phyloP scores from a whole-genome alignment of 2,888 invertebrate species.

The Tenthredo amoena region DNA sequence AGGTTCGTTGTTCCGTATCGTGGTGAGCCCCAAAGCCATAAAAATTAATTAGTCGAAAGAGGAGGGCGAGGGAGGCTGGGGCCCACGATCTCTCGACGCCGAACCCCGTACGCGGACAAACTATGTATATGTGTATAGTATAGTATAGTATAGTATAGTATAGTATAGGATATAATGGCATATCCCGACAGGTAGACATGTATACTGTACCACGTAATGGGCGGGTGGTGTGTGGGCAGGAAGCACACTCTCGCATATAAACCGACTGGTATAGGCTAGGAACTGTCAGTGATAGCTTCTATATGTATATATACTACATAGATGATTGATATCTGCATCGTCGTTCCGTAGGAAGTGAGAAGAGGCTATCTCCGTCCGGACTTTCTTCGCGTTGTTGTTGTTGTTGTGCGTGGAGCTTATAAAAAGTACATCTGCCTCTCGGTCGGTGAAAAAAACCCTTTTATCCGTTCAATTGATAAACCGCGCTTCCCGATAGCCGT shows the following conservation, averaged over 20 bases:
- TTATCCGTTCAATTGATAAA: neutral
- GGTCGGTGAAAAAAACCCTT: neutral
- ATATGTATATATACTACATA: too few species aligned
- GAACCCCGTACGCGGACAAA: neutral
- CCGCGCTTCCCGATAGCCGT: neutral
- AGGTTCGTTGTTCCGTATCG: conserved; percentile 53
- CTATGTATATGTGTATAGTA: neutral
- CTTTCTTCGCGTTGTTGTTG: conserved; percentile 6
- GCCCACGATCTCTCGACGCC: neutral
- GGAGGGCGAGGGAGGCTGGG: neutral
- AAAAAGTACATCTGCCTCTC: neutral
- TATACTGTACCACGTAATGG: neutral
- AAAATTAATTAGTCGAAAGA: conserved; percentile 70
- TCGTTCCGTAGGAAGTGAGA: conserved; percentile 4
- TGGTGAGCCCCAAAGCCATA: conserved; percentile 62
- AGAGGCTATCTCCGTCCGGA: neutral
- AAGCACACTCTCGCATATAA: neutral
- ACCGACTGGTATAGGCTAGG: neutral
- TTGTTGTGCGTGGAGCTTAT: neutral
- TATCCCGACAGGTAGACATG: too few species aligned
- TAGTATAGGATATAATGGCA: neutral
- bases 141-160: neutral
- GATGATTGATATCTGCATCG: conserved; percentile 61
- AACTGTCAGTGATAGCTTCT: conserved; percentile 59
- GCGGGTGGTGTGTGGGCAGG: conserved; percentile 6